Conservation (phyloP, 92 coral and sea anemone genomes). For the Phenganax stokvisi region DNA sequence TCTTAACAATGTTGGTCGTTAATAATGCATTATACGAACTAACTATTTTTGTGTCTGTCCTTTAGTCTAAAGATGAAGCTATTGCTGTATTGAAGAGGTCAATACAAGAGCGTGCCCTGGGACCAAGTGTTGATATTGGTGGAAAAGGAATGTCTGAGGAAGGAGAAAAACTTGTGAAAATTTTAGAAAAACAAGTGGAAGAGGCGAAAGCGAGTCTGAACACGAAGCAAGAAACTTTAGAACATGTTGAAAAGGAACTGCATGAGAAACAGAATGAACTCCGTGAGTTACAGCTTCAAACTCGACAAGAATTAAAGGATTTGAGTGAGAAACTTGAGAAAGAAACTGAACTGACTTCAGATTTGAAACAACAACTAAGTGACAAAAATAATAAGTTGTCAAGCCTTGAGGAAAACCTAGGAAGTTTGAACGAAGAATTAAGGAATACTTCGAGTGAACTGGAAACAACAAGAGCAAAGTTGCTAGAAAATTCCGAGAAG, state of each 20-base stretch:
- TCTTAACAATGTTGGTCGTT: neutral
- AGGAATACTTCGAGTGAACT: slow-evolving; percentile 10
- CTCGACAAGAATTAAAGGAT: slow-evolving; percentile 14
- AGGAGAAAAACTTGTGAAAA: slow-evolving; percentile 62
- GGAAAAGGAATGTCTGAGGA: slow-evolving; percentile 54
- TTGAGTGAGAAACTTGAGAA: slow-evolving; percentile 26
- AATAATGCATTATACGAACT: neutral
- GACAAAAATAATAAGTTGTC: slow-evolving; percentile 20
- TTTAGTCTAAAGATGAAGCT: slow-evolving; percentile 96
- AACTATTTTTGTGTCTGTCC: neutral
- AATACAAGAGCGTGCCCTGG: slow-evolving; percentile 77
- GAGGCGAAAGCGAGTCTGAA: slow-evolving; percentile 65
- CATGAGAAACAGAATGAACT: slow-evolving; percentile 47
- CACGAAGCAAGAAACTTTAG: slow-evolving; percentile 51
- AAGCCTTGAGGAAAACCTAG: slow-evolving; percentile 4
- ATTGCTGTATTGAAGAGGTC: slow-evolving; percentile 81
- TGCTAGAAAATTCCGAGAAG: slow-evolving; percentile 15
- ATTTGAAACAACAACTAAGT: slow-evolving; percentile 10
- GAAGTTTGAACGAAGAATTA: slow-evolving; percentile 8
- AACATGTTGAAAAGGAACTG: slow-evolving; percentile 50
- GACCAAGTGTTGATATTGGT: slow-evolving; percentile 51
- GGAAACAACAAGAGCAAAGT: neutral
- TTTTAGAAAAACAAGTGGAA: slow-evolving; percentile 71
- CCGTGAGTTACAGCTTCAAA: slow-evolving; percentile 25
- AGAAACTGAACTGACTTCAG: slow-evolving; percentile 10